Base-by-base conservation (phyloP, 2,888 invertebrate genomes). In the Orthosia gracilis region DNA sequence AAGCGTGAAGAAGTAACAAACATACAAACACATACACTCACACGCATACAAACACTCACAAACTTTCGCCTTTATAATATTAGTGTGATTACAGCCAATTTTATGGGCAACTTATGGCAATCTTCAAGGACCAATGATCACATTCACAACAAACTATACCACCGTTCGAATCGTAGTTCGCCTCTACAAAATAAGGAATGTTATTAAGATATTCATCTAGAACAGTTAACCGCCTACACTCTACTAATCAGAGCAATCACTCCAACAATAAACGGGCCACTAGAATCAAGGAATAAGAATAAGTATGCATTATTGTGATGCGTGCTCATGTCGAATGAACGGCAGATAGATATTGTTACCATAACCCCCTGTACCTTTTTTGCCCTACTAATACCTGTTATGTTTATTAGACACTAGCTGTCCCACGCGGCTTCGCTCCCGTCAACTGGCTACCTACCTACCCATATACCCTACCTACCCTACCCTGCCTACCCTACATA, bases 211-310 rank as follows among this genome's bases (percentile, higher is more conserved):
- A 81, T 73, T 66, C 70, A 77, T 82, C 77, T 82, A 26, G 31
- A 54, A 45, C 68, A 83, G 58, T 75, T 73, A 74, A 66, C 40
- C 85, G 75, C 83, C 83, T 69, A 78, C 83, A 62, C 59, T 71
- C 54, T 7, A 68, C 62, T 75, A 83, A 85, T 85, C 75, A 83
- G 57, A 78, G 62, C 83, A 85, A 83, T 83, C 83, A 69, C 74
- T 85, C 61, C 23, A 45, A 63, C 84, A 69, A 69, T 84, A 68
- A 71, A 71, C 55, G 76, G 59, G 55, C 40, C 21, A 76, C 47
- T 76, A 63, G 65, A 84, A 66, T 76, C 77, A 68, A 54, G 61
- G 70, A 81, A 76, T 71, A 81, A 69, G 65, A 69, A 84, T 68
- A 69, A 67, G 15, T 40, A n/a, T 62, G 65, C 52, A 65, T 73